Percentiles rank a stretch among this genome's conserved stretches.
phyloP scores from a whole-genome alignment of 1,140 invertebrate species.

The Heterodera schachtii region DNA sequence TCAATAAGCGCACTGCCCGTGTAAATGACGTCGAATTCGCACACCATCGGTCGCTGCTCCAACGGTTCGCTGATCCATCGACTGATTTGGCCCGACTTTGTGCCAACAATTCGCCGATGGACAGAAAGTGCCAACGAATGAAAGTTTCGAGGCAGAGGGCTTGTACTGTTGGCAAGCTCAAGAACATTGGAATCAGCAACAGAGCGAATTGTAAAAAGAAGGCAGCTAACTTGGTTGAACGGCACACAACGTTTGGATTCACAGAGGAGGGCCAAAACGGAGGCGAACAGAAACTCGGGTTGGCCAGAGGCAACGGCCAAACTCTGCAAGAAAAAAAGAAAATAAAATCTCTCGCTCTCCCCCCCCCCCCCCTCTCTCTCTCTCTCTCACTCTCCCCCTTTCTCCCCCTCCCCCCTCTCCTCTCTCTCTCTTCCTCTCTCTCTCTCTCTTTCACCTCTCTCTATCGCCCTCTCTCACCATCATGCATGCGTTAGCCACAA shows the following conservation, averaged over 20 bases:
- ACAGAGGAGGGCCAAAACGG: constrained; percentile 43
- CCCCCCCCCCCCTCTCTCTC: too few species aligned
- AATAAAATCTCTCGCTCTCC: background rate
- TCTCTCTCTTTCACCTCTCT: too few species aligned
- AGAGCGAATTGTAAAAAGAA: background rate
- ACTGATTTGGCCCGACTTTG: background rate
- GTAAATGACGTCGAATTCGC: constrained; percentile 46
- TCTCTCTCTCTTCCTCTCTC: too few species aligned
- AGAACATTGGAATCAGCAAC: background rate
- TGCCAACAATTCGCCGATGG: background rate
- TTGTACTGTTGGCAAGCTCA: background rate
- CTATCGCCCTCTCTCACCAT: constrained; percentile 2
- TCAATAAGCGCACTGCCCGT: constrained; percentile 28
- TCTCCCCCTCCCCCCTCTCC: too few species aligned
- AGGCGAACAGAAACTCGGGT: constrained; percentile 53
- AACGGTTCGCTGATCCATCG: background rate
- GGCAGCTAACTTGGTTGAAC: constrained; percentile 35
- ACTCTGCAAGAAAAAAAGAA: constrained; percentile 23
- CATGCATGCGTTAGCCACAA: constrained; percentile 50
- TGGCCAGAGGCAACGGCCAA: constrained; percentile 48
- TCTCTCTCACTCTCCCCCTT: too few species aligned
- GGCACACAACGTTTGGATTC: constrained; percentile 50
- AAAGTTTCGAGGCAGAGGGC: constrained; percentile 13
- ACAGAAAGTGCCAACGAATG: constrained; percentile 14
- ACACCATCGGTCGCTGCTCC: constrained; percentile 24